Percentiles rank a stretch among this genome's conserved stretches.
Conservation (phyloP, 2,797 vertebrate genomes). For the Hippocampus kuda region DNA sequence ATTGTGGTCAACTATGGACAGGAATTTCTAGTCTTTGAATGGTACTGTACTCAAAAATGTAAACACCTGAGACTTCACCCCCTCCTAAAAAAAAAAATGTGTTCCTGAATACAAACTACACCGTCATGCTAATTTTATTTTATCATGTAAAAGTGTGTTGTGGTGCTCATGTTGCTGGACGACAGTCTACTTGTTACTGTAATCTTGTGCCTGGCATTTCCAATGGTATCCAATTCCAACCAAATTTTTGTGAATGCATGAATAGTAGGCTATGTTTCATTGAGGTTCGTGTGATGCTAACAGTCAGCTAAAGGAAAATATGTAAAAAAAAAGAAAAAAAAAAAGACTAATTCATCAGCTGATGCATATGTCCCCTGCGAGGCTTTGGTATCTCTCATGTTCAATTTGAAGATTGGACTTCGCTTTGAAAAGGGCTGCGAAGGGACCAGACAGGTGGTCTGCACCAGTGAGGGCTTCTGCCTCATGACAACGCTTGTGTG, state of each 20-base stretch:
- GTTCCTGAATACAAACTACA: no score
- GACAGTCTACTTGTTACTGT: no score
- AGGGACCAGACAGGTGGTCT: slow-evolving; percentile 50
- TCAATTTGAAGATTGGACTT: slow-evolving; percentile 70
- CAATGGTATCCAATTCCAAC: no score
- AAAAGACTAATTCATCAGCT: slow-evolving; percentile 63
- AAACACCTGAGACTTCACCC: no score
- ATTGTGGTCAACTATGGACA: no score
- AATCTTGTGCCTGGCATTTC: no score
- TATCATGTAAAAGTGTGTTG: no score
- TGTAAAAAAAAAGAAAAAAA: slow-evolving; percentile 30
- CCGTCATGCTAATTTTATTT: no score
- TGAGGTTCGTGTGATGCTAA: not conserved
- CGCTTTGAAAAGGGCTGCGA: slow-evolving; percentile 54
- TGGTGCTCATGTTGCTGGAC: no score
- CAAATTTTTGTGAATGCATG: not conserved
- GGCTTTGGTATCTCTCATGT: slow-evolving; percentile 56
- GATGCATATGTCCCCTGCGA: slow-evolving; percentile 42
- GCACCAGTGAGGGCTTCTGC: slow-evolving; percentile 34
- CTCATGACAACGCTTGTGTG: slow-evolving; percentile 19
- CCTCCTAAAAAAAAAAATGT: no score
- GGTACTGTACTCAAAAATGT: no score
- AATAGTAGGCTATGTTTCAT: not conserved
- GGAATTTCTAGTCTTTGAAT: no score
- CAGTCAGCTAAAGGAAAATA: slow-evolving; percentile 42